Percentiles rank a stretch among this genome's conserved stretches.
phyloP scores from a whole-genome alignment of 2,797 vertebrate species.

The Schizothorax lantsangensis region DNA sequence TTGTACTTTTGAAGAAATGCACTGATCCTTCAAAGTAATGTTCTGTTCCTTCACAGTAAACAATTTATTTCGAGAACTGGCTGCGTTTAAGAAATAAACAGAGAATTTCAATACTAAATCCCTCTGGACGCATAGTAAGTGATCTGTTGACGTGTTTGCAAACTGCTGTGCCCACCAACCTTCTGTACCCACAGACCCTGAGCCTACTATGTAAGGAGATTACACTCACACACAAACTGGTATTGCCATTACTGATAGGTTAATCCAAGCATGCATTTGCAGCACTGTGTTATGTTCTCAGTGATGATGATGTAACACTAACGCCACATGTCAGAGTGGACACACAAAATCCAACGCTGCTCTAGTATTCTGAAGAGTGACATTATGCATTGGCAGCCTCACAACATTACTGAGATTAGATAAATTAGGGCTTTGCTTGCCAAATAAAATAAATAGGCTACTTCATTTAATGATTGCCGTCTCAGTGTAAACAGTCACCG shows the following conservation, averaged over 20 bases:
- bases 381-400: background rate
- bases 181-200: slow-evolving; percentile 19
- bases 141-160: slow-evolving; percentile 20
- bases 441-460: slow-evolving; percentile 37
- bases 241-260: slow-evolving; percentile 71
- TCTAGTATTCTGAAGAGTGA: slow-evolving; percentile 18
- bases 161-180: slow-evolving; percentile 8
- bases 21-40: slow-evolving; percentile 1
- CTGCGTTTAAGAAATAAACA: slow-evolving; percentile 9
- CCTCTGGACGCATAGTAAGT: background rate
- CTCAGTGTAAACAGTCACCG: slow-evolving; percentile 10
- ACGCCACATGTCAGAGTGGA: slow-evolving; percentile 1
- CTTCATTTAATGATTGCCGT: slow-evolving; percentile 26
- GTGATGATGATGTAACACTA: background rate
- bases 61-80: background rate
- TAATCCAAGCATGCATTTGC: slow-evolving; percentile 71
- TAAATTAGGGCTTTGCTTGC: slow-evolving; percentile 32
- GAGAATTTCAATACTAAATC: background rate
- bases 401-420: slow-evolving; percentile 21
- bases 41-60: background rate
- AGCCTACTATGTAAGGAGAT: slow-evolving; percentile 23
- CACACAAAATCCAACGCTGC: background rate
- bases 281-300: slow-evolving; percentile 58
- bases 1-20: background rate
- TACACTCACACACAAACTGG: slow-evolving; percentile 39